These are phyloP conservation scores for Nesidiocoris tenuis DNA, from an alignment of 2,888 invertebrate genomes.

Conservation along the genomic window DNA sequence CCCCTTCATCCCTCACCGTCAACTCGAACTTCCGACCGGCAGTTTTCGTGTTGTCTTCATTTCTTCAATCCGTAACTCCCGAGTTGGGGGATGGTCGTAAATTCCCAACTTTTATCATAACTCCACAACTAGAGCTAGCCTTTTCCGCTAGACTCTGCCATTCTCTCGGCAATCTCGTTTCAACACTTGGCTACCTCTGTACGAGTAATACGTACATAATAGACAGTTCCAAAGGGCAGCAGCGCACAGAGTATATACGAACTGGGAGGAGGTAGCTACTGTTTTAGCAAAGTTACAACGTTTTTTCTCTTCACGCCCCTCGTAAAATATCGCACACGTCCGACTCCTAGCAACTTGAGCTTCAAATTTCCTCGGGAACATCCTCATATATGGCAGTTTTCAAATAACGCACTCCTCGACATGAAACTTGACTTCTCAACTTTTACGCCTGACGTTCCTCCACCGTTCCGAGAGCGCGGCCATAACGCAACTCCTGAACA, in stretches of 20 bases:
- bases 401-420: neutral
- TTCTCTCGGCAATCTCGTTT: neutral
- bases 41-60: constrained; percentile 31
- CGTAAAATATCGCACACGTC: neutral
- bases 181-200: neutral
- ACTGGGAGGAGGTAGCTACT: neutral
- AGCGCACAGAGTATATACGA: neutral
- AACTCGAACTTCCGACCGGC: constrained; percentile 11
- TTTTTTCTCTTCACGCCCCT: neutral
- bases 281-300: too few species aligned
- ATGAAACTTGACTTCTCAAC: neutral
- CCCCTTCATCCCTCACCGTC: neutral
- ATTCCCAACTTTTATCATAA: constrained; percentile 22
- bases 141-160: neutral
- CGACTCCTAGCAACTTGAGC: neutral
- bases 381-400: neutral
- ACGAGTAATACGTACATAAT: neutral
- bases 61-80: constrained; percentile 7
- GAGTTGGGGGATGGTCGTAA: constrained; percentile 1
- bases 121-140: neutral
- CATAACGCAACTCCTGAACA: too few species aligned
- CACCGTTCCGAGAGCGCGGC: too few species aligned
- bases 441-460: too few species aligned
- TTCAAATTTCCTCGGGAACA: neutral
- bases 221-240: neutral